These are phyloP conservation scores for Pangasius djambal DNA, from an alignment of 2,797 vertebrate species.

Conservation along the genomic window DNA sequence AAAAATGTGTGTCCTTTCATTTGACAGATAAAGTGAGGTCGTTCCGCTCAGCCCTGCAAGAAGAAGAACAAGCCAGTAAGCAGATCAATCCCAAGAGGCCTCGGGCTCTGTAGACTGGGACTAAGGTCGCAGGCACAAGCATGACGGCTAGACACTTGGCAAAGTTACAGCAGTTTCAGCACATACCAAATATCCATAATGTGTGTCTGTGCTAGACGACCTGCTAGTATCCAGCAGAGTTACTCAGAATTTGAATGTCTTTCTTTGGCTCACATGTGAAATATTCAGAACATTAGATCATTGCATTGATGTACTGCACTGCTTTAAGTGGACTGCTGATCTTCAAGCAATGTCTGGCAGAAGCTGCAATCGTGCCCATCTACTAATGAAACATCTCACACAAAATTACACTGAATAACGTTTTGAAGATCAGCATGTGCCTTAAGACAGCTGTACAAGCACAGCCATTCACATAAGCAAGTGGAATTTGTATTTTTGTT, in stretches of 20 bases:
- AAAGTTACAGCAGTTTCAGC: slow-evolving; percentile 50
- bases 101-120: slow-evolving; percentile 71
- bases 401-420: slow-evolving; percentile 12
- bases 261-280: slow-evolving; percentile 45
- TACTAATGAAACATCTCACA: slow-evolving; percentile 4
- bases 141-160: slow-evolving; percentile 3
- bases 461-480: slow-evolving; percentile 39
- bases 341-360: slow-evolving; percentile 19
- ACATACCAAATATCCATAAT: slow-evolving; percentile 29
- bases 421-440: slow-evolving; percentile 45
- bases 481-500: slow-evolving; percentile 15
- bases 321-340: slow-evolving; percentile 42
- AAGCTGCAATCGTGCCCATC: neutral
- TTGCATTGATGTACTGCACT: slow-evolving; percentile 29
- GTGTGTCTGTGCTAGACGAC: slow-evolving; percentile 26
- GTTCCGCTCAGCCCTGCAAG: slow-evolving; percentile 92
- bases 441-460: slow-evolving; percentile 30
- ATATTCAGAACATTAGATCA: slow-evolving; percentile 29
- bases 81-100: slow-evolving; percentile 97
- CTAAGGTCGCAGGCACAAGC: slow-evolving; percentile 27
- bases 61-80: slow-evolving; percentile 98
- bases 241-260: slow-evolving; percentile 33
- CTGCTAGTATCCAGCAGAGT: slow-evolving; percentile 47
- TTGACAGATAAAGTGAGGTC: slow-evolving; percentile 96
- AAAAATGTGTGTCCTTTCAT: slow-evolving; percentile 21